Percentiles rank a stretch among this genome's conserved stretches.
phyloP scores from a whole-genome alignment of 2,797 vertebrate species.

The Rhinogobio ventralis region DNA sequence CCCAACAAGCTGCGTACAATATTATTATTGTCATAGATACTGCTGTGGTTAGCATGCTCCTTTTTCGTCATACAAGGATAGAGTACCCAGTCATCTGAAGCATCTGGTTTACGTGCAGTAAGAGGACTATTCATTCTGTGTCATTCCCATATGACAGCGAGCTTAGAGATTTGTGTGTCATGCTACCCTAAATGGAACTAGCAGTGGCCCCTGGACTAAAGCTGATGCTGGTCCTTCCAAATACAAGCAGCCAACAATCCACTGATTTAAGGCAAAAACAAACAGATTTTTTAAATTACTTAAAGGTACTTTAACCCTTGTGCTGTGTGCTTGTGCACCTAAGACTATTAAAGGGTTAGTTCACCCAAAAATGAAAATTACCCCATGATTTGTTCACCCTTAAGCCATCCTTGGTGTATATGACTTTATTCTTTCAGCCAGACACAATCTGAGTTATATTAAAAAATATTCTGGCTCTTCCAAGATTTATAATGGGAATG shows the following conservation, averaged over 20 bases:
- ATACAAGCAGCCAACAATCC: neutral
- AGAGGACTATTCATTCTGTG: constrained; percentile 25
- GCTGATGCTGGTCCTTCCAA: neutral
- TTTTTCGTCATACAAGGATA: constrained; percentile 39
- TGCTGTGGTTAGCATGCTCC: neutral
- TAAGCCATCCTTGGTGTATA: too few relatives aligned
- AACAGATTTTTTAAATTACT: neutral
- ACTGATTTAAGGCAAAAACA: neutral
- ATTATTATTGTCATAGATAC: constrained; percentile 17
- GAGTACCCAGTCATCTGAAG: constrained; percentile 25
- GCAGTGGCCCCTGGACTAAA: neutral
- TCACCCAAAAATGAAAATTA: neutral
- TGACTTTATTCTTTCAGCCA: too few relatives aligned
- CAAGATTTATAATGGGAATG: too few relatives aligned
- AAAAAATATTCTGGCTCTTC: too few relatives aligned
- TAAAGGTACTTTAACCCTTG: neutral
- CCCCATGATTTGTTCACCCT: too few relatives aligned
- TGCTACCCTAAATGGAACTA: constrained; percentile 33
- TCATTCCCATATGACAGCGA: constrained; percentile 15
- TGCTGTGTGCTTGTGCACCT: neutral
- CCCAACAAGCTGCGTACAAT: neutral
- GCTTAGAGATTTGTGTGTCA: constrained; percentile 1
- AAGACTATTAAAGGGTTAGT: too few relatives aligned
- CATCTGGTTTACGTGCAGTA: constrained; percentile 31
- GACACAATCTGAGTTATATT: too few relatives aligned